phyloP scores from a whole-genome alignment of 2,888 invertebrate species.

The Morpho helenor region DNA sequence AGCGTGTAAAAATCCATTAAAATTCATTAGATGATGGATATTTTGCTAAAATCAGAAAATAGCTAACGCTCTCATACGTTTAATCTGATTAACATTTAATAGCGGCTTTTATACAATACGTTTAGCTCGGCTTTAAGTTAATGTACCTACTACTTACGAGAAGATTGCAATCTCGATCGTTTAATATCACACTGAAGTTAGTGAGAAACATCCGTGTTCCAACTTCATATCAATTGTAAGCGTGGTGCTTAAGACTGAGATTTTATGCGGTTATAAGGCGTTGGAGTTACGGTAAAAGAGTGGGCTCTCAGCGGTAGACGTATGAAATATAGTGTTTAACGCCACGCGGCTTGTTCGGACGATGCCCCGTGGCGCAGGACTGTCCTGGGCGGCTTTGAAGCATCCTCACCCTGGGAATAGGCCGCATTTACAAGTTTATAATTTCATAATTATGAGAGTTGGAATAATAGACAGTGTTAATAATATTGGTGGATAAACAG shows the following conservation, averaged over 20 bases:
- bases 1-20: slow-evolving; percentile 1
- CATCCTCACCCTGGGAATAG: slow-evolving; percentile 30
- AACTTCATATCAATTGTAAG: slow-evolving; percentile 19
- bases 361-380: slow-evolving; percentile 49
- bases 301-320: slow-evolving; percentile 53
- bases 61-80: neutral
- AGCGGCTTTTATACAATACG: slow-evolving; percentile 1
- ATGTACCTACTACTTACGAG: neutral
- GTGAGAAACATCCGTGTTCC: slow-evolving; percentile 12
- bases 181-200: slow-evolving; percentile 5
- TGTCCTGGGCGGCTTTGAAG: slow-evolving; percentile 25
- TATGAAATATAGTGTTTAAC: slow-evolving; percentile 75
- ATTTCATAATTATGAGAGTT: slow-evolving; percentile 7
- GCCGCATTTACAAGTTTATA: slow-evolving; percentile 3
- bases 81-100: slow-evolving; percentile 11
- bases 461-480: neutral
- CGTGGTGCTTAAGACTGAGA: slow-evolving; percentile 46
- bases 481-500: neutral
- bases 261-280: slow-evolving; percentile 56
- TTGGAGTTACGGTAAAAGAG: slow-evolving; percentile 51
- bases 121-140: neutral
- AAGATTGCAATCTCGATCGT: slow-evolving; percentile 2
- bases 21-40: neutral
- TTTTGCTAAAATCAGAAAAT: slow-evolving; percentile 5
- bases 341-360: slow-evolving; percentile 59